Evolutionary conservation across 2,797 vertebrate species (phyloP), one percentile per base, ranked within the genome.

Genomic region (Melanogrammus aeglefinus): DNA sequence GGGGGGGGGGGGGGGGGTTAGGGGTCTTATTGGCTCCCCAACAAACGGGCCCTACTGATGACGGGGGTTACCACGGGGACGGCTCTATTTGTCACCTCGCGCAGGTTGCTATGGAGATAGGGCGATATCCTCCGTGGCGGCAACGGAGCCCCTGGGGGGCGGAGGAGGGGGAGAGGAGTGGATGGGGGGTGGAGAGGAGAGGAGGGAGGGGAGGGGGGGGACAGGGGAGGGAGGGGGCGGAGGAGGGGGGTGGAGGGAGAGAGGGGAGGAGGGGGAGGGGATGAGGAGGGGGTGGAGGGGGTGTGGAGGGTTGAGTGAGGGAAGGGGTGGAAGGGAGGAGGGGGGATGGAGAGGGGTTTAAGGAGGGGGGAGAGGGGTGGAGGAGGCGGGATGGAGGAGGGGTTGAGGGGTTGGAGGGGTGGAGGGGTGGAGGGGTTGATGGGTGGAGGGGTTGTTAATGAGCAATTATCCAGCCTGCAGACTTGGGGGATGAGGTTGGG

Each of bases 61-160:
- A 76, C 79, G 75, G 82, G 27, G 81, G 76, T 72, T 75, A 76
- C 72, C 57, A 63, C 3, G 16, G 18, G 51, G 51, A 21, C 9
- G 79, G 79, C 24, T 77, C 78, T 79, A 85, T 89, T 86, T 88
- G 85, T 90, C 81, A 87, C 86, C 86, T 86, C 66, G 44, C 4
- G 9, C 74, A 36, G 76, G 90, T 91, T 72, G 74, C 91, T 87
- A 92, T 92, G 89, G 90, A 86, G 87, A 91, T 83, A 76, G 77
- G 86, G n/a, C 88, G 66, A 84, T 84, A 85, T 80, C 84, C 75
- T 70, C 73, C 7, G 14, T 44, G 78, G 75, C 31, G 21, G 24
- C 41, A 80, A 90, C 85, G 76, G 81, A 85, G 78, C 83, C 84
- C 86, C 73, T 81, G 82, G 88, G 88, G 87, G 73, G 66, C n/a